Conservation (phyloP, 1,140 invertebrate species). For the Drosophila sproati region DNA sequence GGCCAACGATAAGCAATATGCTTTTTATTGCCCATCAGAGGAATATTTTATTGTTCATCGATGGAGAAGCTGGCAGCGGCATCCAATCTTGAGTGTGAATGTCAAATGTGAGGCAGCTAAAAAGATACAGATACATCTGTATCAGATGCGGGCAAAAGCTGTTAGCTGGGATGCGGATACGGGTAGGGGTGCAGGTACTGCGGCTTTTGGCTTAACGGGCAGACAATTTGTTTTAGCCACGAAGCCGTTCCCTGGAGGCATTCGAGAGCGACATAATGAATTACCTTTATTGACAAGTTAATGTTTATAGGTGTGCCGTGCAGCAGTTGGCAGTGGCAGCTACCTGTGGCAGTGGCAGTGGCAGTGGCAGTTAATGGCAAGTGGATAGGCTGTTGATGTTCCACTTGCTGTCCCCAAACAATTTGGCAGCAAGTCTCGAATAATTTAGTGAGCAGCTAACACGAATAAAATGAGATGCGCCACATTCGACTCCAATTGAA, state of each 20-base stretch:
- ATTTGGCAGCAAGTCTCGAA: conserved; percentile 55
- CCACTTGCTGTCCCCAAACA: conserved; percentile 65
- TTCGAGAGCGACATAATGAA: conserved; percentile 84
- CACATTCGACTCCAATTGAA: conserved; percentile 67
- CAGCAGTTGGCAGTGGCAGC: background rate
- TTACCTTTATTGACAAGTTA: conserved; percentile 84
- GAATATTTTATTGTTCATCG: conserved; percentile 71
- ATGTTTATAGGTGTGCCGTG: conserved; percentile 79
- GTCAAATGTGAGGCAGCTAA: conserved; percentile 47
- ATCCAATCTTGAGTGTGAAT: conserved; percentile 47
- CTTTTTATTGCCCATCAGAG: conserved; percentile 73
- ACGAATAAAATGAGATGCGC: conserved; percentile 50
- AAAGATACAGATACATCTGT: conserved; percentile 9
- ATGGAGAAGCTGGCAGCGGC: conserved; percentile 29
- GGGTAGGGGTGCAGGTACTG: conserved; percentile 9
- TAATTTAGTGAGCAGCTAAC: conserved; percentile 64
- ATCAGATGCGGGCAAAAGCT: conserved; percentile 6
- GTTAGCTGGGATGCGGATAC: conserved; percentile 21
- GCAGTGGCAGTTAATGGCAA: conserved; percentile 71
- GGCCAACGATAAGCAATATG: conserved; percentile 56
- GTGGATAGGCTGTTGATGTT: conserved; percentile 78
- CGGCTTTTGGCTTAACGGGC: conserved; percentile 17
- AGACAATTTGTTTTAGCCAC: conserved; percentile 49
- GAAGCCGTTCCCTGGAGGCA: conserved; percentile 50
- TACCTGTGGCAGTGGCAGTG: conserved; percentile 36